Evolutionary conservation across 2,113 vertebrate genomes (phyloP).

Genomic region (Nerophis ophidion): DNA sequence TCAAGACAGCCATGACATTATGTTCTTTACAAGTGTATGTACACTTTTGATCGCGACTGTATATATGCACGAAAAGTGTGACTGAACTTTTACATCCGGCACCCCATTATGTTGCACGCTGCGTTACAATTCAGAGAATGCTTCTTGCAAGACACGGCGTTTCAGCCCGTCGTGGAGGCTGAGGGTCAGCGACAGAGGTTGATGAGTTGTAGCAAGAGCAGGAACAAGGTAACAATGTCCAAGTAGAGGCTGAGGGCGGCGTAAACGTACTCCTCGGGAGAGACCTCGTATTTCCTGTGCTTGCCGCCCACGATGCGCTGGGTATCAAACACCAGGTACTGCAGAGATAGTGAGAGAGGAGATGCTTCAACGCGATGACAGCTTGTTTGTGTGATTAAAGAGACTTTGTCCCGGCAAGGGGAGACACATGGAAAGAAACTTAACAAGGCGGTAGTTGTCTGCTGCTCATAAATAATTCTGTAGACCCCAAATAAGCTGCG

Average conservation of each 20-base stretch:
- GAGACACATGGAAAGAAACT: not conserved
- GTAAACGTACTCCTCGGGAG: slow-evolving; percentile 79
- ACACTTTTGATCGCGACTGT: too few species aligned
- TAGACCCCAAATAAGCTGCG: slow-evolving; percentile 28
- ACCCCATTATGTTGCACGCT: too few species aligned
- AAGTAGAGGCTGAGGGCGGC: slow-evolving; percentile 79
- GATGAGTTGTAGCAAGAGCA: slow-evolving; percentile 72
- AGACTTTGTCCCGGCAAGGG: slow-evolving; percentile 1
- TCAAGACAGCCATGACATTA: too few species aligned
- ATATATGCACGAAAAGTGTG: too few species aligned
- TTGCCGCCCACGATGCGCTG: slow-evolving; percentile 76
- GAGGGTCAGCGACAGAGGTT: slow-evolving; percentile 41
- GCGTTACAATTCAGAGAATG: not conserved
- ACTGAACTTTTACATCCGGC: too few species aligned
- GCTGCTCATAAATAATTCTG: slow-evolving; percentile 24
- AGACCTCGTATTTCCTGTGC: slow-evolving; percentile 61
- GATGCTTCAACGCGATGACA: slow-evolving; percentile 12
- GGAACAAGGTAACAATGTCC: slow-evolving; percentile 73
- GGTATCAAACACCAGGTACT: slow-evolving; percentile 77
- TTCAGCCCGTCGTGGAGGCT: not conserved
- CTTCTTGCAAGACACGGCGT: not conserved
- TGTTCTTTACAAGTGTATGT: too few species aligned
- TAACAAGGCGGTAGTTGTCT: slow-evolving; percentile 4
- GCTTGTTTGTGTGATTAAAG: slow-evolving; percentile 12
- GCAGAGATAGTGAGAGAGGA: slow-evolving; percentile 37